A percentile compares a stretch with the other conserved stretches of the same genome.
phyloP scores from a whole-genome alignment of 2,113 vertebrate species.

The Corythaeola cristata region DNA sequence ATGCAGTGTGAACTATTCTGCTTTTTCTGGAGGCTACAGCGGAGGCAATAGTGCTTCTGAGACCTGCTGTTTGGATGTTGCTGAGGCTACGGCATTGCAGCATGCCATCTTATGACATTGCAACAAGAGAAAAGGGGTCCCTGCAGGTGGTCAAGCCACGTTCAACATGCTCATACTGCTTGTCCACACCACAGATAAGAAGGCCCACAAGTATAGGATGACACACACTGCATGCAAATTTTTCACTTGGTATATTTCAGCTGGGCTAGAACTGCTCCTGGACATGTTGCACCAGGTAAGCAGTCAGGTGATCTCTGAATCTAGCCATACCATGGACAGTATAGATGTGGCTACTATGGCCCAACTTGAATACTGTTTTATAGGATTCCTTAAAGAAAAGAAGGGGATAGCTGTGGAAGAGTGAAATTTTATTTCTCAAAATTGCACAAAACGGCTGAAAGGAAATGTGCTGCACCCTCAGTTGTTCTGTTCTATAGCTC shows the following conservation, averaged over 20 bases:
- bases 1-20: neutral
- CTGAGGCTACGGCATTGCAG: neutral
- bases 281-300: fast-evolving
- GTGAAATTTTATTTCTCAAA: neutral
- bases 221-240: neutral
- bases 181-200: neutral
- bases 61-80: neutral
- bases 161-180: neutral
- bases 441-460: neutral
- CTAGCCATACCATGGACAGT: neutral
- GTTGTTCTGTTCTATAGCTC: neutral
- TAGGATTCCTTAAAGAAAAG: neutral
- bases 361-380: neutral
- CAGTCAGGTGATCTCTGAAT: neutral
- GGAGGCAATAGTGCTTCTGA: neutral
- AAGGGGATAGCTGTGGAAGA: neutral
- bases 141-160: neutral
- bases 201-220: no score
- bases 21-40: neutral
- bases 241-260: neutral
- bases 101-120: fast-evolving
- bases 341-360: neutral
- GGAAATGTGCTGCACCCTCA: neutral
- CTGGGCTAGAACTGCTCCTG: neutral
- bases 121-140: neutral